Evolutionary conservation across 2,888 invertebrate species (phyloP), one percentile per base, ranked within the genome.

Genomic region (Slavum lentiscoides): DNA sequence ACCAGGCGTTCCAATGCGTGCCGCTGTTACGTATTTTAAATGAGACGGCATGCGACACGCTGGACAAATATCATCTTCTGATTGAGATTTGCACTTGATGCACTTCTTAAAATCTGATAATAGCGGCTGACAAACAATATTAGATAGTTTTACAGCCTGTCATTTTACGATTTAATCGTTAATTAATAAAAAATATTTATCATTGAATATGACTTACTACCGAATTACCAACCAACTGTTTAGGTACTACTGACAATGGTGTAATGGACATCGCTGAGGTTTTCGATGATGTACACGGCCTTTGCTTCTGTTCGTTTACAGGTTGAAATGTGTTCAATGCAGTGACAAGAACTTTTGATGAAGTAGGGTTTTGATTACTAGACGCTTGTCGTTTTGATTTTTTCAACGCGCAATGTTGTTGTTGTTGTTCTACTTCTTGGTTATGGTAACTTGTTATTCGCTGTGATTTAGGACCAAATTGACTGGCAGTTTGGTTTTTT

Each of bases 1-100:
- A 77, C 77, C 39, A 17, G 70, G 64, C 7, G 53, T 64, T 39
- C 58, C 77, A 43, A 80, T 64, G 43, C 53, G 49, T 5, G 70
- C 70, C 1, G 70, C 21, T 15, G 77, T 80, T 11, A 80, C 62
- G 21, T 21, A 37, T 62, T 62, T 70, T 8, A 64, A 64, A 17
- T 80, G 69, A 17, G 59, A 53, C 21, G 62, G 19, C 37, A 70
- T 69, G 8, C 37, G 64, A 39, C 77, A 80, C 5, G 70, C 19
- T 15, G 62, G 13, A 15, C 77, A 80, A 30, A 39, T 15, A 21
- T 55, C 62, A 64, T 70, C 70, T 4, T 70, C 55, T 15, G 39
- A 53, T 55, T 23, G 0, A 39, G 19, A 2, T 8, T 55, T 39
- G 13, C 77, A 80, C 17, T 70, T 80, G 1, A 9, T 23, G n/a